Evolutionary conservation across 2,888 invertebrate genomes (phyloP).

Genomic region (Malthinus flaveolus): DNA sequence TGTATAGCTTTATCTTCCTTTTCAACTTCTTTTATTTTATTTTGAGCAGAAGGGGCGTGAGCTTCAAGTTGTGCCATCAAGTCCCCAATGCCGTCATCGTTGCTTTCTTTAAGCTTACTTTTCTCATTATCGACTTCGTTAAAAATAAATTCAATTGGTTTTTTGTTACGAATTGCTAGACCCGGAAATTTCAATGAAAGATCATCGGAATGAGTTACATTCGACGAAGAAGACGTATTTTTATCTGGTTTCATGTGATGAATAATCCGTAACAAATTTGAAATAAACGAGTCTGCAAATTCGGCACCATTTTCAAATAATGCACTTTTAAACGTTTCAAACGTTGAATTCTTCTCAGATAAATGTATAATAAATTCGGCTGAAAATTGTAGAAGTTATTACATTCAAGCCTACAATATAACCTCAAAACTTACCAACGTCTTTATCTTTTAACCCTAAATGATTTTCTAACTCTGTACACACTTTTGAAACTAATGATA

Average conservation of each 20-base stretch:
- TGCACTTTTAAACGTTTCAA: not conserved
- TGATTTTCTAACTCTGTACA: conserved; percentile 1
- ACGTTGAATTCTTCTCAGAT: not conserved
- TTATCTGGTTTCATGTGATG: conserved; percentile 81
- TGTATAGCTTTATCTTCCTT: conserved; percentile 5
- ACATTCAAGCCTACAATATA: not conserved
- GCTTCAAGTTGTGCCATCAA: conserved; percentile 87
- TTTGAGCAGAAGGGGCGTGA: conserved; percentile 67
- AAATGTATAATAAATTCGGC: conserved; percentile 2
- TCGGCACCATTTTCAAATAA: conserved; percentile 6
- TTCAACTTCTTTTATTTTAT: not conserved
- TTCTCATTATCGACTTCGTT: conserved; percentile 46
- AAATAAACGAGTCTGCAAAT: not conserved
- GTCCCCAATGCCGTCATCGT: conserved; percentile 63
- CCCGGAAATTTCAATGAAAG: conserved; percentile 77
- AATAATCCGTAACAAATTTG: not conserved
- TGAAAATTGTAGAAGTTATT: not conserved
- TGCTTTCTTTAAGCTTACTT: conserved; percentile 38
- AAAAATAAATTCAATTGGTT: conserved; percentile 54
- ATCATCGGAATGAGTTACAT: conserved; percentile 53
- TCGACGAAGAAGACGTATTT: conserved; percentile 14
- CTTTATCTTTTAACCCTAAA: not conserved
- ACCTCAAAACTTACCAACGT: not conserved
- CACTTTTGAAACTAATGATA: conserved; percentile 4
- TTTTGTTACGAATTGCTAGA: conserved; percentile 78